A percentile compares a stretch with the other conserved stretches of the same genome.
These are phyloP conservation scores for Leptodactylus fallax DNA, from an alignment of 2,797 vertebrate species.

Conservation along the genomic window DNA sequence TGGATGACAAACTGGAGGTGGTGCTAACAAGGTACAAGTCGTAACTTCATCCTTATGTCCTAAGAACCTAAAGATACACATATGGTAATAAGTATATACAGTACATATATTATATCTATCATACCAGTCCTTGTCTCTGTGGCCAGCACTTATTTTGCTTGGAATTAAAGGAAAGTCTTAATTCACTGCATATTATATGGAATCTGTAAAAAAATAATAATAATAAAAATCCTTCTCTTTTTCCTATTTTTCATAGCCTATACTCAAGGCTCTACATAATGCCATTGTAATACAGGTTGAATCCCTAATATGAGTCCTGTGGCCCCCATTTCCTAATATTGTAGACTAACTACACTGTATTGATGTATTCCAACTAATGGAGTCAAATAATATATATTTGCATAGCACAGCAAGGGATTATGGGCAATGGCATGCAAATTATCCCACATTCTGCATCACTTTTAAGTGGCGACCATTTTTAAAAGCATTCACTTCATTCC, in stretches of 20 bases:
- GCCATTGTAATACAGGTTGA: not conserved
- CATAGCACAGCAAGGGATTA: slow-evolving; percentile 49
- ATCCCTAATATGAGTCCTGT: not conserved
- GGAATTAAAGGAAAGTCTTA: not conserved
- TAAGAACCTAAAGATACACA: not conserved
- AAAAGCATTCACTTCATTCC: slow-evolving; percentile 19
- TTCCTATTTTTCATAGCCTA: not conserved
- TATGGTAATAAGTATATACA: not conserved
- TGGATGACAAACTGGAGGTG: not conserved
- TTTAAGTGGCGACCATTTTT: slow-evolving; percentile 34
- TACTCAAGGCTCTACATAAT: not conserved
- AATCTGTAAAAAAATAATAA: not conserved
- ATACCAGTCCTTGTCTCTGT: not conserved
- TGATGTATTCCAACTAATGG: slow-evolving; percentile 41
- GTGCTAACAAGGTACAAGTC: not conserved
- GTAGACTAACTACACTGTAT: not conserved
- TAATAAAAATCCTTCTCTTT: not conserved
- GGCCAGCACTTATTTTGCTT: not conserved
- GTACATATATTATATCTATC: not conserved
- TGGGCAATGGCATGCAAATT: slow-evolving; percentile 33
- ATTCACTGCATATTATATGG: not conserved
- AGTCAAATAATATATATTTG: slow-evolving; percentile 49
- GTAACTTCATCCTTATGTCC: not conserved
- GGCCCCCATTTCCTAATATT: slow-evolving; percentile 21
- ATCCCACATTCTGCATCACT: slow-evolving; percentile 35